Percentiles rank a stretch among this genome's conserved stretches.
Evolutionary conservation across 2,113 vertebrate genomes (phyloP).

Genomic region (Takifugu bimaculatus): DNA sequence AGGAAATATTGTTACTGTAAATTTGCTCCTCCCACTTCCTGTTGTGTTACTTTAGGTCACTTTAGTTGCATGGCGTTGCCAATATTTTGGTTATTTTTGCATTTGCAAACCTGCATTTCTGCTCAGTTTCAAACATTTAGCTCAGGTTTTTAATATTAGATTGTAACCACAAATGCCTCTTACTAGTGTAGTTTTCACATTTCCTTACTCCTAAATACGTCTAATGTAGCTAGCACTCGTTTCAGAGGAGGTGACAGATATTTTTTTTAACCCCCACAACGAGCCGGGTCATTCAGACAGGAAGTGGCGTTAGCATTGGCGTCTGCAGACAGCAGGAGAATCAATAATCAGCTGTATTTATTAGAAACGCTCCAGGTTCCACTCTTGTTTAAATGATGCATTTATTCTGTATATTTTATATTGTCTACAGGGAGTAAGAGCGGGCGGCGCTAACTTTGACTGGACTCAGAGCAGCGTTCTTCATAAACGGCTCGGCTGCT

Average conservation of each 20-base stretch:
- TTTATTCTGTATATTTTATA: no score
- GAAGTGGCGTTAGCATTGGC: neutral
- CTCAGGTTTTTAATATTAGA: constrained; percentile 43
- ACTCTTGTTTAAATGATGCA: no score
- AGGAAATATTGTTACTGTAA: constrained; percentile 61
- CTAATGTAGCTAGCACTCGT: constrained; percentile 29
- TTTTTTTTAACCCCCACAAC: neutral
- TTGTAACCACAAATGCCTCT: constrained; percentile 66
- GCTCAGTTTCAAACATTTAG: constrained; percentile 12
- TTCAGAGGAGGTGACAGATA: neutral
- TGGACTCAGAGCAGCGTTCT: no score
- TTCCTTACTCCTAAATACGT: constrained; percentile 17
- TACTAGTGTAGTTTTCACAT: constrained; percentile 8
- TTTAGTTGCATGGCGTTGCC: constrained; percentile 43
- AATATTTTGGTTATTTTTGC: constrained; percentile 43
- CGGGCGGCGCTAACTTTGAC: no score
- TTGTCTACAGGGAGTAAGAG: no score
- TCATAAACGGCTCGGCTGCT: no score
- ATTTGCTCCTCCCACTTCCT: constrained; percentile 12
- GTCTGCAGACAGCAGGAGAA: no score
- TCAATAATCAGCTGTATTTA: neutral
- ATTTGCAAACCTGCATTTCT: constrained; percentile 38
- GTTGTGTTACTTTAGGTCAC: constrained; percentile 55
- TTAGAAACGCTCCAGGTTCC: neutral
- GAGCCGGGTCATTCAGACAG: neutral